A percentile compares a stretch with the other conserved stretches of the same genome.
Conservation (phyloP, 2,113 vertebrate species). For the Tauraco erythrolophus region DNA sequence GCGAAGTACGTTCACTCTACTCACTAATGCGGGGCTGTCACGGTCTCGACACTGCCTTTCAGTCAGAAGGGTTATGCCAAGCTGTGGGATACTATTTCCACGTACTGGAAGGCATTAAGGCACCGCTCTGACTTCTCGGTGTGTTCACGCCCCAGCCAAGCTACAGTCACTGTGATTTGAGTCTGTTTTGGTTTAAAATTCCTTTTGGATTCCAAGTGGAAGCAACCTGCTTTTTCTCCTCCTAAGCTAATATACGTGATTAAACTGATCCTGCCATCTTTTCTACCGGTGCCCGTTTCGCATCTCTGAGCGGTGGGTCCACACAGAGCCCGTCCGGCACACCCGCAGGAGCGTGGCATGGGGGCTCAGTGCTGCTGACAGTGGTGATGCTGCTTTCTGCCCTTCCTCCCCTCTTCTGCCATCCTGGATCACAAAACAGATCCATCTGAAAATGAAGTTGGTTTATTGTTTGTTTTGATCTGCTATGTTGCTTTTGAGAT, state of each 20-base stretch:
- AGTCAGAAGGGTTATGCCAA: not conserved
- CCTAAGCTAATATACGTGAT: accelerated
- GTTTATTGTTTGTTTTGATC: not conserved
- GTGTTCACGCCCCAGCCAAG: not conserved
- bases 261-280: not conserved
- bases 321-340: accelerated
- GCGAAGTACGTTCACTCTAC: not conserved
- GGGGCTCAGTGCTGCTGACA: accelerated
- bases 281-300: accelerated
- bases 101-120: not conserved
- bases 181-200: not conserved
- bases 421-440: not conserved
- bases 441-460: accelerated
- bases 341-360: accelerated
- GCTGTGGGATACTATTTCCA: not conserved
- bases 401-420: not conserved
- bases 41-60: not conserved
- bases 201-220: not conserved
- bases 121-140: not conserved
- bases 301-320: not conserved
- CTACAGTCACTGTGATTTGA: not conserved
- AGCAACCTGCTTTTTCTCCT: not conserved
- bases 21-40: not conserved
- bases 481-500: not conserved
- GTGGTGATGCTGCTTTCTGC: not conserved